These are phyloP conservation scores for Corythaeola cristata DNA, from an alignment of 2,113 vertebrate genomes.

Conservation along the genomic window DNA sequence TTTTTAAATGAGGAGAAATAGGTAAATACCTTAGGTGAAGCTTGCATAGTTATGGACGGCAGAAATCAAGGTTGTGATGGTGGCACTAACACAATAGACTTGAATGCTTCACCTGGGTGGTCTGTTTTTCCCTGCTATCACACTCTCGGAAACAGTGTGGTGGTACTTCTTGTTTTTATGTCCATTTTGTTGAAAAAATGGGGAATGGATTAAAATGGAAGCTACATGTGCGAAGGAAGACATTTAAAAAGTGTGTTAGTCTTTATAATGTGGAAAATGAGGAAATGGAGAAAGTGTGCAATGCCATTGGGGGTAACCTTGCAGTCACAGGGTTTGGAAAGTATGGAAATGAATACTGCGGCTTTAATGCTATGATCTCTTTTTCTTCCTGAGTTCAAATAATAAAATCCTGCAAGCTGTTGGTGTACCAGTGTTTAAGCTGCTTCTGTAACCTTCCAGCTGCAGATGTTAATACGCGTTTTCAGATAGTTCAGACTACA, in stretches of 20 bases:
- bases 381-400: background rate
- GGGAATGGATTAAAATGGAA: background rate
- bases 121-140: background rate
- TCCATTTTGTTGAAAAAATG: background rate
- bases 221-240: background rate
- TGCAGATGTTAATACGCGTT: background rate
- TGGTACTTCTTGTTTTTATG: background rate
- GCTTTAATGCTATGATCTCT: background rate
- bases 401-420: background rate
- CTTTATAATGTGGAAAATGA: background rate
- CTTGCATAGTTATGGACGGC: background rate
- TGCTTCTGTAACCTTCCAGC: background rate
- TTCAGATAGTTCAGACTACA: background rate
- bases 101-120: background rate
- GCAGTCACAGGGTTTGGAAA: background rate
- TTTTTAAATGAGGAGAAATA: background rate
- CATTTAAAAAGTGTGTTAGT: background rate
- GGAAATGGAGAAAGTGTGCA: background rate
- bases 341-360: background rate
- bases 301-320: background rate
- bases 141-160: background rate
- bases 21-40: background rate
- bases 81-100: background rate
- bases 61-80: background rate
- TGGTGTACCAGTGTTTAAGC: background rate